Evolutionary conservation across 2,113 vertebrate species (phyloP).

Genomic region (Albula glossodonta): DNA sequence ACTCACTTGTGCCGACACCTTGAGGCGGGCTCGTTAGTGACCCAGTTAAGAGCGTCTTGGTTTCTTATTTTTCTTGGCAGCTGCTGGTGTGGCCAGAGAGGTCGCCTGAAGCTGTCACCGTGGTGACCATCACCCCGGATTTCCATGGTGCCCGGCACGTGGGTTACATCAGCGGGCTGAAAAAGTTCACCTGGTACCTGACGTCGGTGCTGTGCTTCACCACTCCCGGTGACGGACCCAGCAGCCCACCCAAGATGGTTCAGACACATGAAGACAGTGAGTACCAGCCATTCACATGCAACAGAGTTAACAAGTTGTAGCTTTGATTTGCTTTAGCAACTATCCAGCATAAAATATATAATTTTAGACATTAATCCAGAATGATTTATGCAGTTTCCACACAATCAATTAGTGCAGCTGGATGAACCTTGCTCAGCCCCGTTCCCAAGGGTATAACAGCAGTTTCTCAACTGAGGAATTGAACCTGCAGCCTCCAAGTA

Average conservation of each 20-base stretch:
- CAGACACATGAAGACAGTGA: slow-evolving; percentile 77
- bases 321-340: too few species aligned
- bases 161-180: slow-evolving; percentile 68
- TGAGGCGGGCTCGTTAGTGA: too few species aligned
- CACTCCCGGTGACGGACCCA: slow-evolving; percentile 74
- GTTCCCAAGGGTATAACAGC: too few species aligned
- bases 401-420: too few species aligned
- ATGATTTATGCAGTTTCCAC: too few species aligned
- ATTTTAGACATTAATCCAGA: too few species aligned
- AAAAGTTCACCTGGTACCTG: slow-evolving; percentile 73
- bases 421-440: too few species aligned
- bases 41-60: neutral
- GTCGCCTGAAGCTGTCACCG: slow-evolving; percentile 55
- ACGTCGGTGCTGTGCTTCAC: slow-evolving; percentile 75
- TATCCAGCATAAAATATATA: too few species aligned
- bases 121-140: slow-evolving; percentile 73
- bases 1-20: too few species aligned
- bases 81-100: slow-evolving; percentile 72
- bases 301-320: too few species aligned
- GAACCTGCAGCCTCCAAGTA: too few species aligned
- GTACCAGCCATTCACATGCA: slow-evolving; percentile 41
- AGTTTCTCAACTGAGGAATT: too few species aligned
- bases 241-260: slow-evolving; percentile 65
- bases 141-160: slow-evolving; percentile 71
- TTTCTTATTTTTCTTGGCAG: slow-evolving; percentile 31